Evolutionary conservation across 23 tunicate genomes (phyloP), one percentile per base, ranked within the genome.

Genomic region (Styela clava): DNA sequence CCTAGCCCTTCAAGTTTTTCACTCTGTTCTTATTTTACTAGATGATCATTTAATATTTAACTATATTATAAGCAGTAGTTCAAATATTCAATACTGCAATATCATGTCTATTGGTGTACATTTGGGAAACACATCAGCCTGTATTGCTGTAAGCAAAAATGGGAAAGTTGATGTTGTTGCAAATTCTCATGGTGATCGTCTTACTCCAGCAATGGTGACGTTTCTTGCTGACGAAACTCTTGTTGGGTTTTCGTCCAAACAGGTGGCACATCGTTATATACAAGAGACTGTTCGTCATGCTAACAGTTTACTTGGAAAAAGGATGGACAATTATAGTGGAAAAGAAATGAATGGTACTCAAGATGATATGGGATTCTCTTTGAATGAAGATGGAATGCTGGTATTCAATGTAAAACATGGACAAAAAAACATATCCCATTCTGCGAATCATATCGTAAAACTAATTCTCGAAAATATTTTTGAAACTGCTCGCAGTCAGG

Each of bases 181-280:
- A 24, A 76, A 76, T 52, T 44, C 81, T 52, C 81, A 76, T 52
- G 81, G 81, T 26, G 81, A 76, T 52, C 64, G 81, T 16, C 31
- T 76, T 32, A 76, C 81, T 44, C 81, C 81, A 9, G 35, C 81
- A 25, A 76, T 76, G 81, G 81, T 76, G 23, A 76, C 81, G 22
- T 44, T 44, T 27, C 26, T 28, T 27, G 19, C 64, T 2, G 81
- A 44, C 26, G 81, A 76, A 76, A 2, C 31, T 16, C 37, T 52
- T 26, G 81, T 76, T 36, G 81, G 81, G 20, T 76, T 33, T 2
- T 51, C 81, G 0, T 76, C 81, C n/a, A 76, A 76, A 29, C 81
- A 76, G 44, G 64, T 35, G 18, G 16, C 62, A 24, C 81, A 76
- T 44, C 67, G 81, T 16, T 76, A 21, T 76, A 52, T 29, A 16